A percentile compares a stretch with the other conserved stretches of the same genome.
Evolutionary conservation across 2,888 invertebrate species (phyloP).

Genomic region (Pimpla rufipes): DNA sequence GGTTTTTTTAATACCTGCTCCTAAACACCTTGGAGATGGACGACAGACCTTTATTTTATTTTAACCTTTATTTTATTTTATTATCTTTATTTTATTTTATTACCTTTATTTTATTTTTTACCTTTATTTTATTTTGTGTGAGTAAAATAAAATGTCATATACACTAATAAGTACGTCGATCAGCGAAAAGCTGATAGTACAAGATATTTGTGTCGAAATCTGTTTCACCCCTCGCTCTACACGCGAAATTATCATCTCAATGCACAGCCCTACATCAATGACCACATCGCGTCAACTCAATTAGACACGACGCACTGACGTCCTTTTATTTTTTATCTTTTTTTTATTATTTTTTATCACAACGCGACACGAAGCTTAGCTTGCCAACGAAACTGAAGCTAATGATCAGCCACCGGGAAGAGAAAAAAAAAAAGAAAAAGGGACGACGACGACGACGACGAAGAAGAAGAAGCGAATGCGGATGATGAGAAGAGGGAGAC

Average conservation of each 20-base stretch:
- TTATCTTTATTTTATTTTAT: no score
- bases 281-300: constrained; percentile 6
- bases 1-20: no score
- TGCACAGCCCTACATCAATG: neutral
- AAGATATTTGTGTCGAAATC: no score
- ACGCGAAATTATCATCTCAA: neutral
- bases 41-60: no score
- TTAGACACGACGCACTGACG: constrained; percentile 12
- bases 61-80: no score
- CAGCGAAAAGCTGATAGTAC: no score
- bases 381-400: constrained; percentile 69
- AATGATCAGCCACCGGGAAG: constrained; percentile 66
- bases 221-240: neutral
- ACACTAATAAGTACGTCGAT: no score
- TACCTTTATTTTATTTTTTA: no score
- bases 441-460: constrained; percentile 57
- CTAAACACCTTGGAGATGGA: no score
- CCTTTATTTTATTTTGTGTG: no score
- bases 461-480: constrained; percentile 50
- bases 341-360: constrained; percentile 44
- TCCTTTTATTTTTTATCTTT: constrained; percentile 37
- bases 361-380: constrained; percentile 55
- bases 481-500: constrained; percentile 58
- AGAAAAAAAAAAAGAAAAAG: constrained; percentile 52
- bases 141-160: no score